Percentiles rank a stretch among this genome's conserved stretches.
Evolutionary conservation across 2,113 vertebrate species (phyloP).

Genomic region (Rafetus swinhoei): DNA sequence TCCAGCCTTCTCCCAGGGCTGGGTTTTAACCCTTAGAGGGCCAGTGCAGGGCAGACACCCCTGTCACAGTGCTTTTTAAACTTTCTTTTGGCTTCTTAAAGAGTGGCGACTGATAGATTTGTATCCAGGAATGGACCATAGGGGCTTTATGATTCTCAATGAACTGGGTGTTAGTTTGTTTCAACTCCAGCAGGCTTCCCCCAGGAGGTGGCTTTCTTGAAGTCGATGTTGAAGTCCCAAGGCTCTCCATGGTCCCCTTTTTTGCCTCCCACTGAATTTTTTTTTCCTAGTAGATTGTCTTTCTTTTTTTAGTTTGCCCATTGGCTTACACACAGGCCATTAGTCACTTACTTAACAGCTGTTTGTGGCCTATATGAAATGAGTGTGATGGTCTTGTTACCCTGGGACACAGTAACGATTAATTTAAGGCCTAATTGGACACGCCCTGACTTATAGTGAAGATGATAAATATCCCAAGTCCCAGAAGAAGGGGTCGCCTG

Average conservation of each 20-base stretch:
- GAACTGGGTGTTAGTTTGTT: not conserved
- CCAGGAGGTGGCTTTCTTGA: not conserved
- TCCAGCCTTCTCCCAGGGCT: no score
- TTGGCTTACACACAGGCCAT: not conserved
- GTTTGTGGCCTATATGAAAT: not conserved
- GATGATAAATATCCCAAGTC: no score
- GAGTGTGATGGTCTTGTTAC: not conserved
- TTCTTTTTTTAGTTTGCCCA: not conserved
- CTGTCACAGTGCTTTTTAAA: not conserved
- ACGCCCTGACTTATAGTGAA: no score
- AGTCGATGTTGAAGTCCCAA: not conserved
- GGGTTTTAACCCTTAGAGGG: no score
- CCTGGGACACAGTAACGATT: no score
- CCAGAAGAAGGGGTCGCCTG: no score
- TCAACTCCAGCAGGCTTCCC: rapidly evolving
- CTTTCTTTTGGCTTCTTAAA: not conserved
- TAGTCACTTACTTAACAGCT: not conserved
- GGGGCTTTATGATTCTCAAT: not conserved
- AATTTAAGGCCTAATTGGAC: no score
- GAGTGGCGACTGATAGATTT: not conserved
- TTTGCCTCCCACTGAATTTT: not conserved
- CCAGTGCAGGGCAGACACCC: no score
- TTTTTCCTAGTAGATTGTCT: not conserved
- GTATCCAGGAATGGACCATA: not conserved
- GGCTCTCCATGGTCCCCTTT: not conserved